A percentile compares a stretch with the other conserved stretches of the same genome.
Evolutionary conservation across 2,113 vertebrate species (phyloP).

Genomic region (Mesembrinibis cayennensis): DNA sequence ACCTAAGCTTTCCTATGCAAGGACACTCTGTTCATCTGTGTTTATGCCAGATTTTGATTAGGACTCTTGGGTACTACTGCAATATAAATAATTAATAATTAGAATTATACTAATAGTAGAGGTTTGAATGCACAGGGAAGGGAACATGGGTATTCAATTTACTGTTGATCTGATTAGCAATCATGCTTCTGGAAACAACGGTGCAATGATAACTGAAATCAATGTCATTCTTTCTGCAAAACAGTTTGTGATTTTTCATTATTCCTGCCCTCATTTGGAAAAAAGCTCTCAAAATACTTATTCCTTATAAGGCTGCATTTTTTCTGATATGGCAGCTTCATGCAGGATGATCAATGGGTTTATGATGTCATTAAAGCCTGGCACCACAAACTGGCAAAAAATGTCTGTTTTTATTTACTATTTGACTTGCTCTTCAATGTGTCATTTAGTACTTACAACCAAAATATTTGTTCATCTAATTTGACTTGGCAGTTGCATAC

Average conservation of each 20-base stretch:
- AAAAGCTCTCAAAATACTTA: neutral
- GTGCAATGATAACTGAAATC: neutral
- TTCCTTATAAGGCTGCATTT: neutral
- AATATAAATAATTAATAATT: neutral
- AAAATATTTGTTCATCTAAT: neutral
- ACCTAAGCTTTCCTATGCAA: neutral
- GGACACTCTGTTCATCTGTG: neutral
- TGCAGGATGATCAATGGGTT: neutral
- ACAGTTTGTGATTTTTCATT: neutral
- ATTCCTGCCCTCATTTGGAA: neutral
- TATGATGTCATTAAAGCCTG: neutral
- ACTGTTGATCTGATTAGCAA: neutral
- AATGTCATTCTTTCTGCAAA: neutral
- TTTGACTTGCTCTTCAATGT: neutral
- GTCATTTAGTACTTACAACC: neutral
- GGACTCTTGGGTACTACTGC: neutral
- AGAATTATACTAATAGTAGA: neutral
- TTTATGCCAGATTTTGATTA: neutral
- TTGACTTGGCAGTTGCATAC: neutral
- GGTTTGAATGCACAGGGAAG: neutral
- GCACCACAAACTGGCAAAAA: neutral
- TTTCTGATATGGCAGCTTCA: neutral
- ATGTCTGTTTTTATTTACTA: neutral
- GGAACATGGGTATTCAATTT: neutral
- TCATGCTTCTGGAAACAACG: neutral